Evolutionary conservation across 1,140 invertebrate species (phyloP), one percentile per base, ranked within the genome.

Genomic region (Drosophila pruinosa): DNA sequence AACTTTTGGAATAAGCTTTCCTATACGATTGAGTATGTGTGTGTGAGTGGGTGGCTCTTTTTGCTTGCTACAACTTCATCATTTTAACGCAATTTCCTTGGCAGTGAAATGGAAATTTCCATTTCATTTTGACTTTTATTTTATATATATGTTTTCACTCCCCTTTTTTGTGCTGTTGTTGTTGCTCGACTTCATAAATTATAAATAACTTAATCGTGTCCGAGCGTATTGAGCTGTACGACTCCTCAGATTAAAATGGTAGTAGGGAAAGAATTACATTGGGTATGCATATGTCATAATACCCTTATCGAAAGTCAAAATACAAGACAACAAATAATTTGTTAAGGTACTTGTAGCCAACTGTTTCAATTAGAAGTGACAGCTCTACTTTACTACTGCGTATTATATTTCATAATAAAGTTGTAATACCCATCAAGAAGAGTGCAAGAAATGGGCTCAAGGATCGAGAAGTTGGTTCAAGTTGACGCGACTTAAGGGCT

Each of bases 141-240:
- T 54, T 43, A 31, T 14, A 36, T 24, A 31, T 17, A 41, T 41
- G 17, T 39, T 28, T 19, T 28, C 21, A 26, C 21, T 26, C n/a
- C 2, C 8, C n/a, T 14, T 21, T 58, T 54, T 41, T 67, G 34
- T 62, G 22, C 10, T 43, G 39, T 53, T 47, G 38, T 48, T 38
- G 45, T 50, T 34, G 28, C 17, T 19, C n/a, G 36, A 36, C 45
- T 62, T 62, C 76, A 85, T 85, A 85, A 85, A 85, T 85, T 85
- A 85, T 79, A 85, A 85, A 85, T 80, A 80, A 76, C 62, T 79
- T 81, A 83, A 75, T 81, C 78, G 73, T 79, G 78, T 76, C 73
- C 76, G 69, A 79, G 73, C 64, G 74, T 80, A 77, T 85, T 85
- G 73, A 85, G 76, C 73, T 67, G 78, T 78, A 28, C 50, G 50